Conservation (phyloP, 2,888 invertebrate genomes). For the Chydorus sphaericus region DNA sequence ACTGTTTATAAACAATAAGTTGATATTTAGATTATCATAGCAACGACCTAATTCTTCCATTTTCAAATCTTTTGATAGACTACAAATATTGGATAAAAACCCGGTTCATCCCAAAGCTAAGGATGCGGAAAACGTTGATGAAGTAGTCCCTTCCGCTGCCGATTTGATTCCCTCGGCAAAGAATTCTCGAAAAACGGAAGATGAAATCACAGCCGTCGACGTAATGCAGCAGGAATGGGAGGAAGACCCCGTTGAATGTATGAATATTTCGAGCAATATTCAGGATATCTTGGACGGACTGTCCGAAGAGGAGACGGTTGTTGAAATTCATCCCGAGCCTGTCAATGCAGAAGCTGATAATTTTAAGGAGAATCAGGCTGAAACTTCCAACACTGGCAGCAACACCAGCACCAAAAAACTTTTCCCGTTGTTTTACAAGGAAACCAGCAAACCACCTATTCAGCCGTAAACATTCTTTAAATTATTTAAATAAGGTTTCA, state of each 20-base stretch:
- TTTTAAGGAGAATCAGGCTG: no score
- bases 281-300: background rate
- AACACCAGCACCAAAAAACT: background rate
- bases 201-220: background rate
- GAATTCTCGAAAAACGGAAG: background rate
- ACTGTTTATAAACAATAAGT: background rate
- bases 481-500: no score
- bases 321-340: no score
- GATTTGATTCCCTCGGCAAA: background rate
- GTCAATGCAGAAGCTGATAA: no score
- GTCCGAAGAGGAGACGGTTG: background rate
- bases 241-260: background rate
- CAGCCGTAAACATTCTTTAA: background rate
- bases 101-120: no score
- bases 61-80: no score
- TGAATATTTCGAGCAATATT: background rate
- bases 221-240: background rate
- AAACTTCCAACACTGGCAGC: no score
- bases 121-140: no score
- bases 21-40: no score
- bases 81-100: no score
- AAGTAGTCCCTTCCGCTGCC: no score
- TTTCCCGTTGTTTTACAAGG: background rate
- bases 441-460: background rate
- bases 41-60: no score